Evolutionary conservation across 2,888 invertebrate species (phyloP).

Genomic region (Proisotoma minuta): DNA sequence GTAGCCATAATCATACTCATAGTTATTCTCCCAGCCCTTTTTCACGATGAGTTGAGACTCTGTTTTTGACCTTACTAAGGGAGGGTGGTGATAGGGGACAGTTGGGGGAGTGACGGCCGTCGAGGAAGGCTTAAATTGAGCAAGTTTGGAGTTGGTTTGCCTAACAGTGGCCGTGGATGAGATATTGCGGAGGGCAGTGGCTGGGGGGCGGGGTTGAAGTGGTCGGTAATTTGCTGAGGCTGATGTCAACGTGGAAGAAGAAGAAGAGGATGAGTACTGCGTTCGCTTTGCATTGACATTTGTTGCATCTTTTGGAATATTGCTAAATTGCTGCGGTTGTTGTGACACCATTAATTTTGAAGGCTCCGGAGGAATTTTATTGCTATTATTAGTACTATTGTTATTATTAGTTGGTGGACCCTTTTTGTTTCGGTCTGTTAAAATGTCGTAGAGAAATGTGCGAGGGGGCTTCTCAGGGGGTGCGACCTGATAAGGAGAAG

Average conservation of each 20-base stretch:
- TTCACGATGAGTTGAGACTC: constrained; percentile 44
- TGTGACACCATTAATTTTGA: not conserved
- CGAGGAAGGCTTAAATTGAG: constrained; percentile 7
- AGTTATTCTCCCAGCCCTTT: too few species aligned
- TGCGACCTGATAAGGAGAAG: constrained; percentile 55
- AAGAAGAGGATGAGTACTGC: constrained; percentile 33
- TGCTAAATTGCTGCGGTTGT: too few species aligned
- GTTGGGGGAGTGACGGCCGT: constrained; percentile 7
- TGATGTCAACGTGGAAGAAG: constrained; percentile 34
- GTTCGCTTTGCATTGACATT: constrained; percentile 26
- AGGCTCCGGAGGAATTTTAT: constrained; percentile 1
- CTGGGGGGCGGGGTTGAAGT: not conserved
- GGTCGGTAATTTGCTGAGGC: constrained; percentile 24
- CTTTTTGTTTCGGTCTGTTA: constrained; percentile 21
- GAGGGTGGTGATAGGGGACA: constrained; percentile 24
- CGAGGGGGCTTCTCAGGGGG: constrained; percentile 73
- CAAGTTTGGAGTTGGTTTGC: constrained; percentile 19
- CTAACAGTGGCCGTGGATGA: constrained; percentile 18
- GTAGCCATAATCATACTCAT: constrained; percentile 11
- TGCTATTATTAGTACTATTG: constrained; percentile 1
- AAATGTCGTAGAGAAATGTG: constrained; percentile 53
- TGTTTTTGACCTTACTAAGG: constrained; percentile 40
- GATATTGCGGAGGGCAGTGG: not conserved
- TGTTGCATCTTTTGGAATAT: too few species aligned
- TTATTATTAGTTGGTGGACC: not conserved